phyloP scores from a whole-genome alignment of 2,113 vertebrate genomes.

The Brachypodius melanocephalos region DNA sequence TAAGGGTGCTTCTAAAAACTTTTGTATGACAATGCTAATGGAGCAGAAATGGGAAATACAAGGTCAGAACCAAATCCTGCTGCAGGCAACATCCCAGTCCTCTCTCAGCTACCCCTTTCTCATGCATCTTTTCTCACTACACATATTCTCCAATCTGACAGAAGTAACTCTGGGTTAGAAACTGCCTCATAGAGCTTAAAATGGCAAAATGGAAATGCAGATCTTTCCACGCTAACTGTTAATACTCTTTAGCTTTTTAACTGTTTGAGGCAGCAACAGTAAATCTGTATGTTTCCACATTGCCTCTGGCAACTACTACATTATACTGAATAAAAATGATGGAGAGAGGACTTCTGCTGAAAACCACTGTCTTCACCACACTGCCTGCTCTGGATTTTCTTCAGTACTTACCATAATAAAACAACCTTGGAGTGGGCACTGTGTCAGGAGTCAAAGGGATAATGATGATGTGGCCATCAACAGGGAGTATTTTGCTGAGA shows the following conservation, averaged over 20 bases:
- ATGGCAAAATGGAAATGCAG: not conserved
- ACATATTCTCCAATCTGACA: not conserved
- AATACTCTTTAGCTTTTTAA: not conserved
- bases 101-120: not conserved
- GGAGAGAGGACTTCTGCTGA: not conserved
- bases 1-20: not conserved
- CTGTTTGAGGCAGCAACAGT: not conserved
- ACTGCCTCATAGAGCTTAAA: not conserved
- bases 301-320: constrained; percentile 3
- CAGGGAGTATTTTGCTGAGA: not conserved
- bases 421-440: not conserved
- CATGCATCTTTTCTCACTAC: not conserved
- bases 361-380: not conserved
- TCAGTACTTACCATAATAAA: constrained; percentile 15
- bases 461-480: not conserved
- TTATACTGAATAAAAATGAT: constrained; percentile 21
- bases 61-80: not conserved
- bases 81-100: not conserved
- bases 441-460: constrained; percentile 24
- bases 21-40: not conserved
- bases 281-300: not conserved
- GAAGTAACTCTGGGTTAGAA: not conserved
- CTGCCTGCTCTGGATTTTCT: not conserved
- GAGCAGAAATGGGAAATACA: not conserved
- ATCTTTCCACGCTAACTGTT: not conserved